phyloP scores from a whole-genome alignment of 1,140 invertebrate species.

The Araneus ventricosus region DNA sequence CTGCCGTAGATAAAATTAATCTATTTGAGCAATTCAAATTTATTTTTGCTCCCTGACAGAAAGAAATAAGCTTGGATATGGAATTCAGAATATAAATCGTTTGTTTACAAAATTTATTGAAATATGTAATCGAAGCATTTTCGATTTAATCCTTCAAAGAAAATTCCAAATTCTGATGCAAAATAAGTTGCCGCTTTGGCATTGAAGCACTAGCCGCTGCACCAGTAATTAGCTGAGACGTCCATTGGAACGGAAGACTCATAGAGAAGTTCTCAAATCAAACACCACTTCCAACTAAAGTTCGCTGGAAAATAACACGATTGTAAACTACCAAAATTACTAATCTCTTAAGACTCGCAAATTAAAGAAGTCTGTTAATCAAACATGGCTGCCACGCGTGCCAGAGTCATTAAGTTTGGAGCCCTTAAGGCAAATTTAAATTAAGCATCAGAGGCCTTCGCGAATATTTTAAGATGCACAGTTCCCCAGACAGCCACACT shows the following conservation, averaged over 20 bases:
- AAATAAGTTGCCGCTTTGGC: background rate
- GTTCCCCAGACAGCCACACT: constrained; percentile 35
- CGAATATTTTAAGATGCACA: constrained; percentile 58
- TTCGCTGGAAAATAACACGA: constrained; percentile 50
- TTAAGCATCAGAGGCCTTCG: constrained; percentile 57
- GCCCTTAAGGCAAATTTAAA: constrained; percentile 64
- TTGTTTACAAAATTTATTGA: background rate
- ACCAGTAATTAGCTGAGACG: background rate
- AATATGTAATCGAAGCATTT: background rate
- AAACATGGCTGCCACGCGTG: constrained; percentile 58
- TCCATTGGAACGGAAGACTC: background rate
- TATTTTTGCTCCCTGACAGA: no score
- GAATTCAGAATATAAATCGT: background rate
- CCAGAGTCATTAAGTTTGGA: constrained; percentile 54
- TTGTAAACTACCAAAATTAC: constrained; percentile 68
- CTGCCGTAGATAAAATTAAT: no score
- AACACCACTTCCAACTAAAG: constrained; percentile 24
- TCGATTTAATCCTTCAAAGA: background rate
- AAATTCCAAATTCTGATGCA: background rate
- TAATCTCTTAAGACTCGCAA: constrained; percentile 58
- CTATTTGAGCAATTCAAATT: no score
- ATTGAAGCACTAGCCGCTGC: background rate
- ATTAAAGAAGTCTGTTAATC: constrained; percentile 73
- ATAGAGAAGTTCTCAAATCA: constrained; percentile 14
- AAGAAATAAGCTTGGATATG: no score